phyloP scores from a whole-genome alignment of 2,113 vertebrate species.

The Kobus ellipsiprymnus region DNA sequence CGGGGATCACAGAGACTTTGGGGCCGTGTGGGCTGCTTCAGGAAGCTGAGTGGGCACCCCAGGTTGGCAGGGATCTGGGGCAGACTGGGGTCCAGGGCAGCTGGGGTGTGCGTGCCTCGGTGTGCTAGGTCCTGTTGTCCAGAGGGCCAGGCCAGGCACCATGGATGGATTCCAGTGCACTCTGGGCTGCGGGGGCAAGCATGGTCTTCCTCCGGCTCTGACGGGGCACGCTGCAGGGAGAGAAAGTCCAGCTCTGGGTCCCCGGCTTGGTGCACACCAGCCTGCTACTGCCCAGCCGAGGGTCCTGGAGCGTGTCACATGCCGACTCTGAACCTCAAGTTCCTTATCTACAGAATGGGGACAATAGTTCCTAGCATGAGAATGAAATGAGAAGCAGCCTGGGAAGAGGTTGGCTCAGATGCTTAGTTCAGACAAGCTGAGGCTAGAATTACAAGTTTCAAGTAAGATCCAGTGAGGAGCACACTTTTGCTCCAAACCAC shows the following conservation, averaged over 20 bases:
- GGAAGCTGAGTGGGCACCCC: background rate
- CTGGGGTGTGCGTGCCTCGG: background rate
- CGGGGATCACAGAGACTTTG: background rate
- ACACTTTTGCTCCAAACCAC: background rate
- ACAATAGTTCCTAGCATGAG: background rate
- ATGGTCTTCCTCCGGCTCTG: background rate
- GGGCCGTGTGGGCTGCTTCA: background rate
- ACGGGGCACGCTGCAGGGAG: background rate
- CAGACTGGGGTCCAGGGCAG: background rate
- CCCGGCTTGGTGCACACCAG: background rate
- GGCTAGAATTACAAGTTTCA: background rate
- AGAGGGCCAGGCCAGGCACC: background rate
- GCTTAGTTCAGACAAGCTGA: background rate
- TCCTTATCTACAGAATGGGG: background rate
- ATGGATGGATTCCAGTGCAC: background rate
- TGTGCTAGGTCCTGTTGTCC: background rate
- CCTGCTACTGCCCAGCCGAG: rapidly evolving
- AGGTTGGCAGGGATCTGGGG: background rate
- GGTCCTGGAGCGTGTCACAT: background rate
- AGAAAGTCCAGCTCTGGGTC: background rate
- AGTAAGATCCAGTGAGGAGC: background rate
- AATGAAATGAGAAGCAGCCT: background rate
- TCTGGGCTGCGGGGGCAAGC: rapidly evolving
- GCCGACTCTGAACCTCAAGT: background rate
- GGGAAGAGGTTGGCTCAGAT: background rate